Conservation (phyloP, 2,113 vertebrate genomes). For the Helogale parvula region DNA sequence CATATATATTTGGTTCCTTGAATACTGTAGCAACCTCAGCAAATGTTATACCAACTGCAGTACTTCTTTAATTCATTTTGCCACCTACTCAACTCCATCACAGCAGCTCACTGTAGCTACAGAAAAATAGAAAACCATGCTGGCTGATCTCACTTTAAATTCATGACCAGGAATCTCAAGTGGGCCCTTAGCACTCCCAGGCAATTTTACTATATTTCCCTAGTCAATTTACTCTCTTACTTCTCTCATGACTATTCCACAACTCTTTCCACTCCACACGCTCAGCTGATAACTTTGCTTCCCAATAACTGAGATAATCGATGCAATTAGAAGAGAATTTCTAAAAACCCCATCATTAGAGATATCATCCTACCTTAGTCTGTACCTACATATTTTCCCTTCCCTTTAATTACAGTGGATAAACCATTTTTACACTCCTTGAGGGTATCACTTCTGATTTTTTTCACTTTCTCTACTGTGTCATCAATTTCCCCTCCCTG, state of each 20-base stretch:
- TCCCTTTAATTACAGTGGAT: background rate
- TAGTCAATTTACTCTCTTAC: background rate
- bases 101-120: background rate
- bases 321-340: conserved; percentile 12
- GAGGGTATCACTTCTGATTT: background rate
- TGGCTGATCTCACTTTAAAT: conserved; percentile 11
- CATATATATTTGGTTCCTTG: background rate
- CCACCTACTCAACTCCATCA: background rate
- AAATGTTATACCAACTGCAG: background rate
- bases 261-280: background rate
- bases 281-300: background rate
- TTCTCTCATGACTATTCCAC: background rate
- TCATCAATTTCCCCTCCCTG: background rate
- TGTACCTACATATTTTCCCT: background rate
- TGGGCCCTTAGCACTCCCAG: background rate
- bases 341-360: background rate
- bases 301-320: background rate
- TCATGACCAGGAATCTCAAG: conserved; percentile 19
- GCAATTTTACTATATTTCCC: background rate
- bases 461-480: background rate
- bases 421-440: background rate
- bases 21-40: background rate
- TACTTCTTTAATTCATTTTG: conserved; percentile 47
- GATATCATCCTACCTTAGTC: background rate
- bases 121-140: background rate